A percentile compares a stretch with the other conserved stretches of the same genome.
These are phyloP conservation scores for Harpalus rubripes DNA, from an alignment of 2,888 invertebrate species.

Conservation along the genomic window DNA sequence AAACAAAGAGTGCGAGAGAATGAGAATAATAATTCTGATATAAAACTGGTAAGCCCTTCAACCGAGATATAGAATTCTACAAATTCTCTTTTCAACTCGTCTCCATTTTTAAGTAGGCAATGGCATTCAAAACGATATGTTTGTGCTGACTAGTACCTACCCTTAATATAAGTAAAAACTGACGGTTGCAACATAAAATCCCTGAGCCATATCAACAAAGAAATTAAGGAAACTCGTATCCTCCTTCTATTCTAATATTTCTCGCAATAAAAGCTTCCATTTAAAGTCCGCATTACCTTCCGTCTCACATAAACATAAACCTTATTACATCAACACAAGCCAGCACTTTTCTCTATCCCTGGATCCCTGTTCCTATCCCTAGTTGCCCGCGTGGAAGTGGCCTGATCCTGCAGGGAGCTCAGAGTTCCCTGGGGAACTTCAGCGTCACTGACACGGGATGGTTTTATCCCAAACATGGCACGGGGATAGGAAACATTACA, in stretches of 20 bases:
- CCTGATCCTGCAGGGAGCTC: constrained; percentile 27
- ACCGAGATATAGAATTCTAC: too few species aligned
- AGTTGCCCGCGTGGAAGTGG: constrained; percentile 23
- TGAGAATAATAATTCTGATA: too few species aligned
- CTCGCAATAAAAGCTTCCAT: background rate
- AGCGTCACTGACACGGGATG: constrained; percentile 55
- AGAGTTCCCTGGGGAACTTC: constrained; percentile 51
- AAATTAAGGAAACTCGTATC: too few species aligned
- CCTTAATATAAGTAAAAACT: too few species aligned
- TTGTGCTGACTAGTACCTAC: too few species aligned
- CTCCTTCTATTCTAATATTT: background rate
- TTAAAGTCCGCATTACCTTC: background rate
- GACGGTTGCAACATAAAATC: too few species aligned
- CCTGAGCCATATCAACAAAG: too few species aligned
- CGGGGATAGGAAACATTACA: constrained; percentile 6
- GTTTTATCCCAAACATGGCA: constrained; percentile 52
- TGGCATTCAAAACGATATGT: too few species aligned
- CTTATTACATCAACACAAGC: constrained; percentile 17
- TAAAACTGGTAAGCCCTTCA: too few species aligned
- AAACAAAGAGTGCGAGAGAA: too few species aligned
- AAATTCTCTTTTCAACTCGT: too few species aligned
- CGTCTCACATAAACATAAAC: constrained; percentile 5
- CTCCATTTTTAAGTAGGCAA: too few species aligned
- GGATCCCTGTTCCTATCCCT: background rate
- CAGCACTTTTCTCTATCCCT: constrained; percentile 28